Percentiles rank a stretch among this genome's conserved stretches.
phyloP scores from a whole-genome alignment of 1,140 invertebrate species.

The Dreissena polymorpha region DNA sequence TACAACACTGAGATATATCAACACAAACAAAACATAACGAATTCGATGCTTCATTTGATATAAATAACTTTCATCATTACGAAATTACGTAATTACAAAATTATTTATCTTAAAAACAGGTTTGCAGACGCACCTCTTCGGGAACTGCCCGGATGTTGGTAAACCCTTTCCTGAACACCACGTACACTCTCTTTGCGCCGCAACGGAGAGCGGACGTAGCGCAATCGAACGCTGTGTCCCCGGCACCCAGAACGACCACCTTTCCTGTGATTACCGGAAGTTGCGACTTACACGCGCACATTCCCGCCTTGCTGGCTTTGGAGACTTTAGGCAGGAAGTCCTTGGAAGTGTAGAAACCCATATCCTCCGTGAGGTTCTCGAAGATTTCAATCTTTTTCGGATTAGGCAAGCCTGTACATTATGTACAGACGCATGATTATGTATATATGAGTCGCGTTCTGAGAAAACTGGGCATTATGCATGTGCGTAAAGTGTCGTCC shows the following conservation, averaged over 20 bases:
- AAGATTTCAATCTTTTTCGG: constrained; percentile 92
- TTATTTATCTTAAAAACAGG: neutral
- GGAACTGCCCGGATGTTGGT: constrained; percentile 97
- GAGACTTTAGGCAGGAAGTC: constrained; percentile 94
- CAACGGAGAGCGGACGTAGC: constrained; percentile 98
- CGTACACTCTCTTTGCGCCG: constrained; percentile 94
- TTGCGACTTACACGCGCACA: constrained; percentile 88
- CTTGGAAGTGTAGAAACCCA: constrained; percentile 98
- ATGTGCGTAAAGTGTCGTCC: too few relatives aligned
- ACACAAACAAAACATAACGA: too few relatives aligned
- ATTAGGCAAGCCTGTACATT: constrained; percentile 86
- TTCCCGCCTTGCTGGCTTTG: constrained; percentile 91
- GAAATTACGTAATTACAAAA: too few relatives aligned
- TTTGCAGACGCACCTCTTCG: constrained; percentile 88
- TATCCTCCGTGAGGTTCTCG: constrained; percentile 86
- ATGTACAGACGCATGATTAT: too few relatives aligned
- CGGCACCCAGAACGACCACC: constrained; percentile 96
- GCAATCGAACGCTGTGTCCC: constrained; percentile 99
- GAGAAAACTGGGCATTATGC: too few relatives aligned
- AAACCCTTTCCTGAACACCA: constrained; percentile 95
- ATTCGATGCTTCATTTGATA: too few relatives aligned
- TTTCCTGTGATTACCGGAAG: constrained; percentile 89
- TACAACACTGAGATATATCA: too few relatives aligned
- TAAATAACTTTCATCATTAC: too few relatives aligned
- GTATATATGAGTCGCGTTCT: too few relatives aligned